Percentiles rank a stretch among this genome's conserved stretches.
phyloP scores from a whole-genome alignment of 2,113 vertebrate species.

The Bagarius yarrelli region DNA sequence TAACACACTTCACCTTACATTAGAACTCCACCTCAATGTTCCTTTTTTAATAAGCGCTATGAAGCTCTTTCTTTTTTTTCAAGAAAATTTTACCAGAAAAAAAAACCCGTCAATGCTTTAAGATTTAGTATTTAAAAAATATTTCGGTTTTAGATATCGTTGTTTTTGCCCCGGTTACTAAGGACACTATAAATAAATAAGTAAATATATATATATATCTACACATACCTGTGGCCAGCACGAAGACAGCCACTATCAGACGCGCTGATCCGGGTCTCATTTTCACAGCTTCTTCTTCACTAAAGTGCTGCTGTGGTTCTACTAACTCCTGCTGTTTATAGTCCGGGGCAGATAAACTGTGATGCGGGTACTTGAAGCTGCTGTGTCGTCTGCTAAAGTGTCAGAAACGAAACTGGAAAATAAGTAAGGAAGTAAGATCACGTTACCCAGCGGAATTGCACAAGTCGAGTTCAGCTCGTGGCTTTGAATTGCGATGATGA shows the following conservation, averaged over 20 bases:
- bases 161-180: too few species aligned
- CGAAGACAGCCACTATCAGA: background rate
- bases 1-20: background rate
- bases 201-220: too few species aligned
- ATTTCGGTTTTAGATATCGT: too few species aligned
- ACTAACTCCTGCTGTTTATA: background rate
- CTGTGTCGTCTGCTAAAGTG: background rate
- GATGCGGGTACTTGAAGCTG: background rate
- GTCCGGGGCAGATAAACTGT: background rate
- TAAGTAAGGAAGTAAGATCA: slow-evolving; percentile 24
- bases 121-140: too few species aligned
- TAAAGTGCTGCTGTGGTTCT: background rate
- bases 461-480: slow-evolving; percentile 11
- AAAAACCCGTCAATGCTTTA: background rate
- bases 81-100: background rate
- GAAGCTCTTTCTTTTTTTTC: background rate
- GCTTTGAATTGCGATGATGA: background rate
- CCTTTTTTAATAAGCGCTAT: background rate
- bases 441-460: slow-evolving; percentile 16
- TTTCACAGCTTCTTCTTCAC: background rate
- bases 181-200: background rate
- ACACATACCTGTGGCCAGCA: slow-evolving; percentile 21
- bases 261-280: background rate
- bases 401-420: slow-evolving; percentile 43
- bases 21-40: background rate